phyloP scores from a whole-genome alignment of 2,888 invertebrate species.

The Rotaria macrura region DNA sequence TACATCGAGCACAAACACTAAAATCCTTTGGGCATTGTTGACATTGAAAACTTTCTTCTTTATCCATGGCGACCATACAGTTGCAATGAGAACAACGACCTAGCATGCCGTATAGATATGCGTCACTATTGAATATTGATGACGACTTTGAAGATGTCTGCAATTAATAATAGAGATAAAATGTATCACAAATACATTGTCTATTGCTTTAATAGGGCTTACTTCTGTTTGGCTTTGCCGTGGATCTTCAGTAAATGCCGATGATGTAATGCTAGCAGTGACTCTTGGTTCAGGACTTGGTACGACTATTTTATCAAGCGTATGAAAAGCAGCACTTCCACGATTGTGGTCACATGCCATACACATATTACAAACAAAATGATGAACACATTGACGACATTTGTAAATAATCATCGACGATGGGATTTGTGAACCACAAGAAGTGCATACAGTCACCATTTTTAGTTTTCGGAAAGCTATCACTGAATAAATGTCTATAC shows the following conservation, averaged over 20 bases:
- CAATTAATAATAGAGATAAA: neutral
- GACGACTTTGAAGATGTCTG: neutral
- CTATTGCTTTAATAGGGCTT: neutral
- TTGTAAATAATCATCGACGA: neutral
- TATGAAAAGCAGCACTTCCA: neutral
- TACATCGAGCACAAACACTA: neutral
- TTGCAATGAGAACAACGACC: neutral
- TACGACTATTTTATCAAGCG: neutral
- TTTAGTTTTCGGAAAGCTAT: too few species aligned
- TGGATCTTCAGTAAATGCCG: neutral
- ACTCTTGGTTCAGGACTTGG: neutral
- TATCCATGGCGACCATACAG: neutral
- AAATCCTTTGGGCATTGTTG: neutral
- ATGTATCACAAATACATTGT: neutral
- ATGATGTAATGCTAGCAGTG: neutral
- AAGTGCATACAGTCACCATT: neutral
- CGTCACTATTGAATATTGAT: neutral
- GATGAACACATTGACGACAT: neutral
- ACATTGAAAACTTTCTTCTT: neutral
- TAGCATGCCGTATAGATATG: neutral
- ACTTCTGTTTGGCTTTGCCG: neutral
- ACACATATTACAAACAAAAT: neutral
- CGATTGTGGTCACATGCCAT: neutral
- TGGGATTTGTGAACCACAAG: neutral
- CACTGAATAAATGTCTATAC: too few species aligned